Evolutionary conservation across 2,888 invertebrate genomes (phyloP).

Genomic region (Lasioglossum zephyrum): DNA sequence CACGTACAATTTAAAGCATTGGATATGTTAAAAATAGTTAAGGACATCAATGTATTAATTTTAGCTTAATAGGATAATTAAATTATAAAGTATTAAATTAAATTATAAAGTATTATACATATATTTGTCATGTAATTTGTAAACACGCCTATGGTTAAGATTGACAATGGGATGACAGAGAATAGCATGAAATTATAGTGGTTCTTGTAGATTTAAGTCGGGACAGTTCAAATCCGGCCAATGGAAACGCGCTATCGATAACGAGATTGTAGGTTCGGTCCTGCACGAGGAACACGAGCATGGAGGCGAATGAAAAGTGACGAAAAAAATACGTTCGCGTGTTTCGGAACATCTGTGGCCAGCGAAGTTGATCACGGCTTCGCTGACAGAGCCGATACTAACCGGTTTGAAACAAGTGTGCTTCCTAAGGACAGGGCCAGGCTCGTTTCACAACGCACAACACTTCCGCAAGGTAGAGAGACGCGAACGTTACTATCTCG

Average conservation of each 20-base stretch:
- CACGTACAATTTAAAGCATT: too few species aligned
- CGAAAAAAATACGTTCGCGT: neutral
- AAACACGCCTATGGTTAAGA: too few species aligned
- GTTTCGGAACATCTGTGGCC: neutral
- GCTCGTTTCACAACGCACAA: constrained; percentile 39
- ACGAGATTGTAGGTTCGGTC: constrained; percentile 32
- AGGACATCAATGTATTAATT: too few species aligned
- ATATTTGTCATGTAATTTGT: too few species aligned
- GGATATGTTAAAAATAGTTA: too few species aligned
- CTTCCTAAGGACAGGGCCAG: constrained; percentile 21
- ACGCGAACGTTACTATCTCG: constrained; percentile 64
- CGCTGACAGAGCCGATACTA: constrained; percentile 27
- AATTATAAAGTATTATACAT: too few species aligned
- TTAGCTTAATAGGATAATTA: too few species aligned
- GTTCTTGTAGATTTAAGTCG: too few species aligned
- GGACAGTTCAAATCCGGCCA: constrained; percentile 37
- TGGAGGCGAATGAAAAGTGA: neutral
- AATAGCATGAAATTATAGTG: too few species aligned
- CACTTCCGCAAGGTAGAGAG: constrained; percentile 61
- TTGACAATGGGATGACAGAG: too few species aligned
- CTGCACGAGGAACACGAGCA: neutral
- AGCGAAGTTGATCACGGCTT: neutral
- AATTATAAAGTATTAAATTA: too few species aligned
- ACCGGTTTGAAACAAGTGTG: constrained; percentile 38
- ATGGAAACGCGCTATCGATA: constrained; percentile 24